phyloP scores from a whole-genome alignment of 2,888 invertebrate species.

The Arctia plantaginis region DNA sequence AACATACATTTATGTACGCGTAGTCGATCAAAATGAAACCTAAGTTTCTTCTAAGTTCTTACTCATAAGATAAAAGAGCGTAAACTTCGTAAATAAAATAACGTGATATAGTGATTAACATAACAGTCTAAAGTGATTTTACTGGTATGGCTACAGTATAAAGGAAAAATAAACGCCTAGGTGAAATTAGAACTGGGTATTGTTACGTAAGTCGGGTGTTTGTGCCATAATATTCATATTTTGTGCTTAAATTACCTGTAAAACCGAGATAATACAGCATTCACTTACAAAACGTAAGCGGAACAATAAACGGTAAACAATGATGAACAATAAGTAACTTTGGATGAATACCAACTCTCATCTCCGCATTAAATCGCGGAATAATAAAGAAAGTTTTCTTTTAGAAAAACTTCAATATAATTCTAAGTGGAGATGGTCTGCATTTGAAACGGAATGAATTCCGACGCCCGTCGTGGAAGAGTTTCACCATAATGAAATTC shows the following conservation, averaged over 20 bases:
- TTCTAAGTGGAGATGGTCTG: constrained; percentile 68
- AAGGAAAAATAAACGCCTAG: constrained; percentile 9
- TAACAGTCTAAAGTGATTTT: not conserved
- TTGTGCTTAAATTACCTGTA: constrained; percentile 19
- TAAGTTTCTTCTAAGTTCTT: not conserved
- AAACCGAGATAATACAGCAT: constrained; percentile 19
- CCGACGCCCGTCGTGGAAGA: constrained; percentile 70
- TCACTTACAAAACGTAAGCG: constrained; percentile 19
- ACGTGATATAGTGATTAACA: not conserved
- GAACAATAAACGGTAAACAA: constrained; percentile 47
- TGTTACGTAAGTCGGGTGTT: constrained; percentile 5
- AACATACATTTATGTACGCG: constrained; percentile 12
- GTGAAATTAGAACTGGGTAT: constrained; percentile 13
- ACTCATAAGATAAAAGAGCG: not conserved
- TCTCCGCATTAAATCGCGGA: constrained; percentile 62
- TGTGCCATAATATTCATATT: constrained; percentile 18
- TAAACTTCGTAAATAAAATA: not conserved
- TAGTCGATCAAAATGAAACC: constrained; percentile 1
- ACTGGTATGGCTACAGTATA: constrained; percentile 9
- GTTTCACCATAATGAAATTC: constrained; percentile 84
- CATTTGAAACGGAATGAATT: constrained; percentile 77
- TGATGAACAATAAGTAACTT: constrained; percentile 45
- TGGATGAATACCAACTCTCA: constrained; percentile 48
- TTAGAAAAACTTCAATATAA: constrained; percentile 74
- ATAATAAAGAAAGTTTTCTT: constrained; percentile 74